These are phyloP conservation scores for Squalus acanthias DNA, from an alignment of 2,797 vertebrate genomes.

Conservation along the genomic window DNA sequence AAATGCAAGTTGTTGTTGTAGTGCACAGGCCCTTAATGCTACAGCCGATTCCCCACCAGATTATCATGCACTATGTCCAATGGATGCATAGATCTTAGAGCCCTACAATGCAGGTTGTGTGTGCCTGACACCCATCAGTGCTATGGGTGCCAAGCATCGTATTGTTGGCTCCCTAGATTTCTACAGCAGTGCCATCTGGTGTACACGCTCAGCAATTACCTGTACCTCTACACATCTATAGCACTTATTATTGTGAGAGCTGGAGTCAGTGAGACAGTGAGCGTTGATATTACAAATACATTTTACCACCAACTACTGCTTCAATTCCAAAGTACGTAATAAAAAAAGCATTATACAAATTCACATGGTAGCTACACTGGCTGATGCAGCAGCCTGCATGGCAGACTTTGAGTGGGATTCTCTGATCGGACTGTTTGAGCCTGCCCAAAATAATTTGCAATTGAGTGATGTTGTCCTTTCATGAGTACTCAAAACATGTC, in stretches of 20 bases:
- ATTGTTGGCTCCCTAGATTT: background rate
- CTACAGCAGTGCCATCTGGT: background rate
- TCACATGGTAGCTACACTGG: background rate
- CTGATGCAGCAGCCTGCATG: background rate
- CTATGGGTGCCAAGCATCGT: background rate
- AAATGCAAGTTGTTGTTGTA: background rate
- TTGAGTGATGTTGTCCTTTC: conserved; percentile 8
- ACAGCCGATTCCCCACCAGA: background rate
- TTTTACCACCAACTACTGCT: background rate
- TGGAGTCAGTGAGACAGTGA: background rate
- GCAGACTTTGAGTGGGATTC: background rate
- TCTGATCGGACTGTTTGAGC: background rate
- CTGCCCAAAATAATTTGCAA: background rate
- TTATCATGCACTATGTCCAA: background rate
- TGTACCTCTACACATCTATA: background rate
- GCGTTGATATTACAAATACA: background rate
- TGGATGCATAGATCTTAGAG: background rate
- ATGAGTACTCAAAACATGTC: background rate
- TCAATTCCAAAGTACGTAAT: background rate
- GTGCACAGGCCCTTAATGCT: background rate
- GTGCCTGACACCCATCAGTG: background rate
- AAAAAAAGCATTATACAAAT: background rate
- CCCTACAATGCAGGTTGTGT: background rate
- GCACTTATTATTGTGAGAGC: background rate
- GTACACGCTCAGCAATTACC: background rate